Evolutionary conservation across 2,888 invertebrate species (phyloP).

Genomic region (Julus scandinavius): DNA sequence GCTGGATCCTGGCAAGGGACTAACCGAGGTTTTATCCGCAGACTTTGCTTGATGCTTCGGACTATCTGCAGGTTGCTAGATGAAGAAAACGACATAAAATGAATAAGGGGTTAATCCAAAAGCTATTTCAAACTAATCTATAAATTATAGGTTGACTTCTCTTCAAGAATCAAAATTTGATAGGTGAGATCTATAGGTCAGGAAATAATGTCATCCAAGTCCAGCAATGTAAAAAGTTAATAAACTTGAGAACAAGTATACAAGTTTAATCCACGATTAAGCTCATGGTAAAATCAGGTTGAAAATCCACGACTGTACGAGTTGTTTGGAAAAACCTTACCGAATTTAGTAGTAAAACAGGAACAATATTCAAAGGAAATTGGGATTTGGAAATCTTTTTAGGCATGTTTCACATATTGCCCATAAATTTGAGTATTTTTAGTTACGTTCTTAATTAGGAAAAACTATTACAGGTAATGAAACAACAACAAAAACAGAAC

Average conservation of each 20-base stretch:
- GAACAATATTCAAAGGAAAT: too few relatives aligned
- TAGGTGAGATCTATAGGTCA: too few relatives aligned
- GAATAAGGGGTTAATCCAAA: not conserved
- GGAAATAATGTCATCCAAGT: not conserved
- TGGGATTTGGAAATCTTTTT: not conserved
- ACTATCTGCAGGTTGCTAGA: slow-evolving; percentile 68
- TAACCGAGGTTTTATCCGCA: slow-evolving; percentile 62
- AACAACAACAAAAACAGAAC: not conserved
- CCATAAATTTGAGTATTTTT: not conserved
- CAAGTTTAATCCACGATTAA: not conserved
- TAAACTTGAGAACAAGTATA: not conserved
- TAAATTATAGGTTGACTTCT: not conserved
- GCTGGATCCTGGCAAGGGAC: slow-evolving; percentile 60
- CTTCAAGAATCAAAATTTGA: too few relatives aligned
- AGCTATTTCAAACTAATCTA: not conserved
- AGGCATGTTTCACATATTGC: not conserved
- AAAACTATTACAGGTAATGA: not conserved
- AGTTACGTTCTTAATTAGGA: not conserved
- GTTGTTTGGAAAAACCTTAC: too few relatives aligned
- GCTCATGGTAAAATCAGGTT: not conserved
- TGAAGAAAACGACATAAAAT: not conserved
- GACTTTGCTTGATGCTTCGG: slow-evolving; percentile 73
- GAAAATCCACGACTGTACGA: too few relatives aligned
- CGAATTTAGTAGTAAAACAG: too few relatives aligned
- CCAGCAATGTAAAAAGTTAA: not conserved